These are phyloP conservation scores for Pantherophis vulpinus DNA, from an alignment of 2,797 vertebrate genomes.

Conservation along the genomic window DNA sequence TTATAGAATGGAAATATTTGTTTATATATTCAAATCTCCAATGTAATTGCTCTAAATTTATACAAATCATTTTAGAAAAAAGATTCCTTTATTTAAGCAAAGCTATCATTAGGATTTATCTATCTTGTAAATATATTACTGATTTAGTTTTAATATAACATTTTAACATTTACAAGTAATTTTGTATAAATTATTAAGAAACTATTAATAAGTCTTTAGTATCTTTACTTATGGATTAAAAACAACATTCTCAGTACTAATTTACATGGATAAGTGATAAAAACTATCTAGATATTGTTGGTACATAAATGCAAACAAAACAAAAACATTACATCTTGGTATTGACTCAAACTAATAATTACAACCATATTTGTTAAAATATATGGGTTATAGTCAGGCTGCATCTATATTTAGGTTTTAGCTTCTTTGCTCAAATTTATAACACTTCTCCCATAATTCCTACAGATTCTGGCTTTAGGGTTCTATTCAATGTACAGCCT, in stretches of 20 bases:
- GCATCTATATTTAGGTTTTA: neutral
- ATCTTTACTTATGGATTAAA: neutral
- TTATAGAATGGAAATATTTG: neutral
- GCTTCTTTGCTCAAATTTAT: neutral
- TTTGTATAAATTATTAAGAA: neutral
- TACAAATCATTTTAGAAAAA: neutral
- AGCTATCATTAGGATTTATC: neutral
- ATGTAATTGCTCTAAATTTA: neutral
- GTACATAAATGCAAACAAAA: neutral
- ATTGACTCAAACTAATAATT: neutral
- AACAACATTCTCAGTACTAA: neutral
- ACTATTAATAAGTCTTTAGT: neutral
- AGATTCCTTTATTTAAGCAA: neutral
- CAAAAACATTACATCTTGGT: neutral
- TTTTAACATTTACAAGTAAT: neutral
- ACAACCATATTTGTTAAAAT: neutral
- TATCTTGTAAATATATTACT: neutral
- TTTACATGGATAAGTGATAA: neutral
- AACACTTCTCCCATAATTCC: neutral
- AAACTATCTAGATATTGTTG: neutral
- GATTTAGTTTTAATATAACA: neutral
- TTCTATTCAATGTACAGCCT: neutral
- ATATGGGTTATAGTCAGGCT: neutral
- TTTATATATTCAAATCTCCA: neutral
- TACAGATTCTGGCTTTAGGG: neutral